Evolutionary conservation across 1,140 invertebrate genomes (phyloP).

Genomic region (Asbolus verrucosus): DNA sequence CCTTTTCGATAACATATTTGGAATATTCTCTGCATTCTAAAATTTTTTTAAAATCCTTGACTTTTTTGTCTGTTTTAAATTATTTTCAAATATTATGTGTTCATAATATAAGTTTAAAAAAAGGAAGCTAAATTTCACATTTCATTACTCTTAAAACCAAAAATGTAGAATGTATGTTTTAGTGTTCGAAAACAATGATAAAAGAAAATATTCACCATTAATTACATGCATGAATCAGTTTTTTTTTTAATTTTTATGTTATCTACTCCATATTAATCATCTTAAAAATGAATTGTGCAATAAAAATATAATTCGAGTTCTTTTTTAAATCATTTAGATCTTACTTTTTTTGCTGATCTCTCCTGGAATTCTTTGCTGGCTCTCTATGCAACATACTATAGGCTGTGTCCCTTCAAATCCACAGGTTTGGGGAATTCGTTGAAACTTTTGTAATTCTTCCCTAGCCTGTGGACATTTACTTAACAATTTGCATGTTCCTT

Average conservation of each 20-base stretch:
- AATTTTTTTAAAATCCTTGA: constrained; percentile 29
- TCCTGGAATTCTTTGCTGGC: background rate
- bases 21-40: constrained; percentile 55
- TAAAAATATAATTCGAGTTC: background rate
- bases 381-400: constrained; percentile 25
- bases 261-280: too few species aligned
- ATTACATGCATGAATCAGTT: too few species aligned
- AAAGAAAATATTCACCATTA: too few species aligned
- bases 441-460: background rate
- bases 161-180: too few species aligned
- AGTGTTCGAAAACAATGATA: too few species aligned
- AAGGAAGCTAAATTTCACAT: too few species aligned
- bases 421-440: constrained; percentile 29
- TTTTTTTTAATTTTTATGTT: too few species aligned
- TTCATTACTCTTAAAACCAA: too few species aligned
- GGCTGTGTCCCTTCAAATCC: constrained; percentile 16
- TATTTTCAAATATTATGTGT: too few species aligned
- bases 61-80: too few species aligned
- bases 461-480: background rate
- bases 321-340: too few species aligned
- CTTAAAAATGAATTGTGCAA: constrained; percentile 5
- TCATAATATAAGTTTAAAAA: too few species aligned
- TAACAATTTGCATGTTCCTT: constrained; percentile 7
- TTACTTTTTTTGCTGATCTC: constrained; percentile 36
- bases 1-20: constrained; percentile 47